Evolutionary conservation across 2,113 vertebrate species (phyloP).

Genomic region (Porphyrio hochstetteri): DNA sequence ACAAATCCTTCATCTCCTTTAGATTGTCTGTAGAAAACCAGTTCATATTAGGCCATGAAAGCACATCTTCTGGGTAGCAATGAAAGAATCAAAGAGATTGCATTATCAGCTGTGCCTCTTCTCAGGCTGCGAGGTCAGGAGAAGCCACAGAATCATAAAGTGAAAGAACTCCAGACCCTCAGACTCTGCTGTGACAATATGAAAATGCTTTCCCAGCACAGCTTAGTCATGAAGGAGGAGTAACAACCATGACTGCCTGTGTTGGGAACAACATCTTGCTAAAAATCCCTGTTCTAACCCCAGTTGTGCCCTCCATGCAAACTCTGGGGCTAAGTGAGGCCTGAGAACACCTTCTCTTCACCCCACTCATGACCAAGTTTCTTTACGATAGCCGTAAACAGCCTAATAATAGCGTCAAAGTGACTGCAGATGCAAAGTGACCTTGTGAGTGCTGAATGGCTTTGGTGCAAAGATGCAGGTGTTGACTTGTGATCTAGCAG

Average conservation of each 20-base stretch:
- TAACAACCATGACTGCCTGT: not conserved
- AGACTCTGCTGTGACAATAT: not conserved
- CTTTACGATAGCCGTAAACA: not conserved
- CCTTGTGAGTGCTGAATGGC: not conserved
- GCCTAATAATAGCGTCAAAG: not conserved
- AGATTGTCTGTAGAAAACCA: not conserved
- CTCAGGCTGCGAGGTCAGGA: not conserved
- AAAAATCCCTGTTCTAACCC: not conserved
- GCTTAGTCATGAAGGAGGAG: not conserved
- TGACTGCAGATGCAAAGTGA: conserved; percentile 6
- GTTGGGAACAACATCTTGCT: not conserved
- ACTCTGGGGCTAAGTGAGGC: not conserved
- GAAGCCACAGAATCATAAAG: not conserved
- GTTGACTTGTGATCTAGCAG: not conserved
- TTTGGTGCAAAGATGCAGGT: not conserved
- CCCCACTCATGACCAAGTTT: not conserved
- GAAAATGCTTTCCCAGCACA: not conserved
- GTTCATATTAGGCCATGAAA: not conserved
- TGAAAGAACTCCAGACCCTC: not conserved
- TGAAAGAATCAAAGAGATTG: not conserved
- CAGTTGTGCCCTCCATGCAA: not conserved
- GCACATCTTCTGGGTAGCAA: not conserved
- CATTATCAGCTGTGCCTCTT: not conserved
- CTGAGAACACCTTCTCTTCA: conserved; percentile 1
- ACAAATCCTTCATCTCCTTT: not conserved